Percentiles rank a stretch among this genome's conserved stretches.
These are phyloP conservation scores for Pocillopora verrucosa DNA, from an alignment of 64 coral and sea anemone genomes.

Conservation along the genomic window DNA sequence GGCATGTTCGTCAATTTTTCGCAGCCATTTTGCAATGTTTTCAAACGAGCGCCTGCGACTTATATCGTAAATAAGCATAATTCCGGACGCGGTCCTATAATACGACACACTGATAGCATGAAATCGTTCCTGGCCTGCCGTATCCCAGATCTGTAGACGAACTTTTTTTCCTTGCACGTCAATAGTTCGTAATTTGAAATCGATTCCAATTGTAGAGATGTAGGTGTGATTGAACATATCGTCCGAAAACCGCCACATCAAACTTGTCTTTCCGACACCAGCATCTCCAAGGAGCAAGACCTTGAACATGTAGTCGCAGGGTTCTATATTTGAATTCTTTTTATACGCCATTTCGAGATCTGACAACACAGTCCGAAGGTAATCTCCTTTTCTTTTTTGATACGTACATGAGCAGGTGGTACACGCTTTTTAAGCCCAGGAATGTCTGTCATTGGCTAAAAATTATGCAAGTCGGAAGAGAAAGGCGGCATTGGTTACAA, in stretches of 20 bases:
- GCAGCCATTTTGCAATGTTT: conserved; percentile 83
- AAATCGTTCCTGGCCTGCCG: conserved; percentile 54
- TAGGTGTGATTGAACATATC: conserved; percentile 36
- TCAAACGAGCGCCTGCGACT: conserved; percentile 62
- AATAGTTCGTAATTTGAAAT: conserved; percentile 37
- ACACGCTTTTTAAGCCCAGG: not conserved
- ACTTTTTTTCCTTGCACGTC: conserved; percentile 10
- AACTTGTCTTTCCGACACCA: conserved; percentile 37
- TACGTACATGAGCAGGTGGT: not conserved
- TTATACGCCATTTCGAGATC: not conserved
- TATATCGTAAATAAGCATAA: conserved; percentile 83
- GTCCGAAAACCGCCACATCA: conserved; percentile 26
- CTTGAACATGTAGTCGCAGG: conserved; percentile 92
- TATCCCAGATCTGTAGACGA: conserved; percentile 33
- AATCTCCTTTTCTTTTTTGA: not conserved
- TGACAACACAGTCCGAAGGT: not conserved
- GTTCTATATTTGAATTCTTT: conserved; percentile 4
- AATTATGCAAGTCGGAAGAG: not conserved
- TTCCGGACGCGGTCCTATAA: conserved; percentile 74
- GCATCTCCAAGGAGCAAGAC: conserved; percentile 69
- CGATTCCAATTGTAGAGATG: conserved; percentile 35
- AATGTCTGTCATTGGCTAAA: not conserved
- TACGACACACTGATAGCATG: conserved; percentile 79
- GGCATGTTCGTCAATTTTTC: conserved; percentile 82
- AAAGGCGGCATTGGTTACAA: not conserved